These are phyloP conservation scores for Elachura formosa DNA, from an alignment of 2,113 vertebrate genomes.

Conservation along the genomic window DNA sequence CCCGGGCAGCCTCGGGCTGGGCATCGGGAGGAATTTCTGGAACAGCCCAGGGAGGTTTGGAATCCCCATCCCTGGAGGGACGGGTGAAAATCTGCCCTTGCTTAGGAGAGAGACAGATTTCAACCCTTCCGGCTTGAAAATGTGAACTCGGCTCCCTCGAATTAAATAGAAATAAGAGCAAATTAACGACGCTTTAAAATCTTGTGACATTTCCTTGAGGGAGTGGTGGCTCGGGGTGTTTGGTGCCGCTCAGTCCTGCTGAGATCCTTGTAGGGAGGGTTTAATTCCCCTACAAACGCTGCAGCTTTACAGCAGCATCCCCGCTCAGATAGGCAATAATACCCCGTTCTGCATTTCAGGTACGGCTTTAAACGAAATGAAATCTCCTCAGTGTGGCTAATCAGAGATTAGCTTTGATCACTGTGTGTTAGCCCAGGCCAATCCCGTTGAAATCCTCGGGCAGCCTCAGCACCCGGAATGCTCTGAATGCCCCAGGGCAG, in stretches of 20 bases:
- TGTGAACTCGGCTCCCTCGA: fast-evolving
- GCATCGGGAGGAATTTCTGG: neutral
- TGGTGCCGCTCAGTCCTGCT: neutral
- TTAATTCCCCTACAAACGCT: slow-evolving; percentile 34
- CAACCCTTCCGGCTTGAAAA: neutral
- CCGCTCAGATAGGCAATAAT: neutral
- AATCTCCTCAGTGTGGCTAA: slow-evolving; percentile 50
- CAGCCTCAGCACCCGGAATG: neutral
- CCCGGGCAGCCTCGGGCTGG: neutral
- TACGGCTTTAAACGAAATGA: slow-evolving; percentile 34
- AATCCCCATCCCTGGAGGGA: neutral
- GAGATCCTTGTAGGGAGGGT: slow-evolving; percentile 21
- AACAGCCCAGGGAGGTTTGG: neutral
- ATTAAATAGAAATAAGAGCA: neutral
- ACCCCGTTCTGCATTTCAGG: slow-evolving; percentile 49
- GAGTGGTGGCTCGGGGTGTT: neutral
- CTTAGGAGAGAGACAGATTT: neutral
- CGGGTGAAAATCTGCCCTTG: neutral
- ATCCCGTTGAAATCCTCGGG: neutral
- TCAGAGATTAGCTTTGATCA: slow-evolving; percentile 56
- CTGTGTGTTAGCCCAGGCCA: slow-evolving; percentile 24
- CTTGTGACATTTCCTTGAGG: neutral
- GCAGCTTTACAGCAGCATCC: neutral
- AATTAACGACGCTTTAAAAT: neutral
- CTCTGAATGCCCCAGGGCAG: neutral